These are phyloP conservation scores for Tipula helvola DNA, from an alignment of 2,888 invertebrate genomes.

Conservation along the genomic window DNA sequence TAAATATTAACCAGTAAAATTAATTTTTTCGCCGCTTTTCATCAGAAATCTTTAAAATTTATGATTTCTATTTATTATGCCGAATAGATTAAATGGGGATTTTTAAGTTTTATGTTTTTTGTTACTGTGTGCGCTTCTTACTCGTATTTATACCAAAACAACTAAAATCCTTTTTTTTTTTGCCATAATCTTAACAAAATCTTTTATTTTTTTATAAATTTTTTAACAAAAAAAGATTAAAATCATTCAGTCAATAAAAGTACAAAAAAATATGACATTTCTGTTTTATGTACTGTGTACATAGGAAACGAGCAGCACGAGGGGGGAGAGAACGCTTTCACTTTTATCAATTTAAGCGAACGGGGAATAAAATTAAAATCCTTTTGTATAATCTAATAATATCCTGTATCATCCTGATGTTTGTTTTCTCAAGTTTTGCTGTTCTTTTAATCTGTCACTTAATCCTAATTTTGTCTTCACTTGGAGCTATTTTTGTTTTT, in stretches of 20 bases:
- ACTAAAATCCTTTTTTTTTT: background rate
- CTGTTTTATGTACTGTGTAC: background rate
- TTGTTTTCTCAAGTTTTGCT: background rate
- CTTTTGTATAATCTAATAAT: background rate
- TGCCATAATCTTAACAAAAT: background rate
- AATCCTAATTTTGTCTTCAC: background rate
- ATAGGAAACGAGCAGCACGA: background rate
- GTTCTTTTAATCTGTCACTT: background rate
- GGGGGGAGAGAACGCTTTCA: background rate
- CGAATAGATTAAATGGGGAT: background rate
- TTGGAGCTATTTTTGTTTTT: no score
- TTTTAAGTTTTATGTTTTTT: background rate
- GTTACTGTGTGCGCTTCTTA: background rate
- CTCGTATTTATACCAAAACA: background rate
- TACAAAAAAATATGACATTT: background rate
- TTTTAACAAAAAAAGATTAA: background rate
- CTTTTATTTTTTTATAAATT: background rate
- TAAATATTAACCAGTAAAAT: background rate
- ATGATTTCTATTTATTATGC: background rate
- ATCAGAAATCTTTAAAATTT: background rate
- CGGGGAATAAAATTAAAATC: background rate
- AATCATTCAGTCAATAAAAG: background rate
- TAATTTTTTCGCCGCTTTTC: background rate
- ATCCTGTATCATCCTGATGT: background rate
- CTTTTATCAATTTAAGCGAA: background rate